A percentile compares a stretch with the other conserved stretches of the same genome.
phyloP scores from a whole-genome alignment of 37 sponge, comb jelly and placozoan genomes.

The Crambe crambe region DNA sequence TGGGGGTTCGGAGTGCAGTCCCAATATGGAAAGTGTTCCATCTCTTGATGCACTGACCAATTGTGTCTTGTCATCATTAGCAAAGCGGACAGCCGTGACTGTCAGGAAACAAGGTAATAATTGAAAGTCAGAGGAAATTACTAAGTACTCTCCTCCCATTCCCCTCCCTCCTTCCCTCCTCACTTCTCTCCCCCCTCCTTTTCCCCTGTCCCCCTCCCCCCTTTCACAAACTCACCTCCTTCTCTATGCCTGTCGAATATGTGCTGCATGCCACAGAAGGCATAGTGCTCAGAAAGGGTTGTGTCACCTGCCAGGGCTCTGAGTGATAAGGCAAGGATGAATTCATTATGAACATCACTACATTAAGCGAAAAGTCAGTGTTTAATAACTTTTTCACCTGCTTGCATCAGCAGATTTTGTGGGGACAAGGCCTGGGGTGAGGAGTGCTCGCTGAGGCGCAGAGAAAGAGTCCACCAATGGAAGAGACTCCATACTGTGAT shows the following conservation, averaged over 20 bases:
- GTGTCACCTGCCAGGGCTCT: conserved; percentile 85
- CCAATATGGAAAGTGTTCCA: conserved; percentile 81
- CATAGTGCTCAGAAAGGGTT: conserved; percentile 76
- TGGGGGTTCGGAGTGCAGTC: conserved; percentile 68
- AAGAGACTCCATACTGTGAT: conserved; percentile 75
- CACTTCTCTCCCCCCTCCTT: too few relatives aligned
- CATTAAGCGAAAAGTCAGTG: background rate
- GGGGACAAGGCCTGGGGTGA: conserved; percentile 63
- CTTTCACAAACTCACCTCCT: conserved; percentile 57
- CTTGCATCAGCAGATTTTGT: conserved; percentile 84
- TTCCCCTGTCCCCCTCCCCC: too few relatives aligned
- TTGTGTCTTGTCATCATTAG: conserved; percentile 74
- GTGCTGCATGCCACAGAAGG: conserved; percentile 88
- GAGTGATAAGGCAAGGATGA: too few relatives aligned
- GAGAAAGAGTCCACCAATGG: conserved; percentile 6
- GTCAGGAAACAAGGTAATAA: background rate
- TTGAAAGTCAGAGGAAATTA: background rate
- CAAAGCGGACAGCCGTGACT: conserved; percentile 76
- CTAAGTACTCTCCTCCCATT: background rate
- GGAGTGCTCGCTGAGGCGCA: conserved; percentile 7
- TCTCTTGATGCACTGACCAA: conserved; percentile 81
- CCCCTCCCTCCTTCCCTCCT: too few relatives aligned
- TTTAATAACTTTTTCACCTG: conserved; percentile 26
- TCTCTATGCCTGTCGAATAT: conserved; percentile 84
- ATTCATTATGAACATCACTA: background rate